These are phyloP conservation scores for Ibycter americanus DNA, from an alignment of 2,797 vertebrate genomes.

Conservation along the genomic window DNA sequence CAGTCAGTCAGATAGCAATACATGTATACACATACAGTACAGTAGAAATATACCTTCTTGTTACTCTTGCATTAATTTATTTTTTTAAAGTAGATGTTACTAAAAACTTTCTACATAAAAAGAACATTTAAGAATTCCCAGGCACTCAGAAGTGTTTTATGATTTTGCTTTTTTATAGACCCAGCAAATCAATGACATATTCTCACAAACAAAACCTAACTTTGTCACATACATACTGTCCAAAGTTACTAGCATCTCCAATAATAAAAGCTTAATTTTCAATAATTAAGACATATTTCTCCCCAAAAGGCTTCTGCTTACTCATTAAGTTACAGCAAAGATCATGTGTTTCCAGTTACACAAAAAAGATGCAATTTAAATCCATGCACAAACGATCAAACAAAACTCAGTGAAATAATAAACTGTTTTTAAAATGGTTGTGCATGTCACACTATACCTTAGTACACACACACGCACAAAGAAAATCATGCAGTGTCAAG, in stretches of 20 bases:
- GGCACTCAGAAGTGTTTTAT: not conserved
- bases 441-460: not conserved
- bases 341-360: not conserved
- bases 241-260: not conserved
- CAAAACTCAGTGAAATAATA: conserved; percentile 9
- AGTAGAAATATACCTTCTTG: not conserved
- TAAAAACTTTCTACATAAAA: not conserved
- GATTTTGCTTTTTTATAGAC: not conserved
- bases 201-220: not conserved
- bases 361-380: not conserved
- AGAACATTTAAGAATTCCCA: not conserved
- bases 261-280: not conserved
- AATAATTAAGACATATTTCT: not conserved
- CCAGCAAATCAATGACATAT: not conserved
- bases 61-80: not conserved
- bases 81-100: not conserved
- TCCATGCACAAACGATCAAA: not conserved
- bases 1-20: not conserved
- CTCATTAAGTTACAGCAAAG: not conserved
- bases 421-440: not conserved
- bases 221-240: not conserved
- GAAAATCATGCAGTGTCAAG: not conserved
- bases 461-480: not conserved
- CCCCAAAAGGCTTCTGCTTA: not conserved
- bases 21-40: not conserved